Percentiles rank a stretch among this genome's conserved stretches.
Conservation (phyloP, 2,888 invertebrate genomes). For the Idaea straminata region DNA sequence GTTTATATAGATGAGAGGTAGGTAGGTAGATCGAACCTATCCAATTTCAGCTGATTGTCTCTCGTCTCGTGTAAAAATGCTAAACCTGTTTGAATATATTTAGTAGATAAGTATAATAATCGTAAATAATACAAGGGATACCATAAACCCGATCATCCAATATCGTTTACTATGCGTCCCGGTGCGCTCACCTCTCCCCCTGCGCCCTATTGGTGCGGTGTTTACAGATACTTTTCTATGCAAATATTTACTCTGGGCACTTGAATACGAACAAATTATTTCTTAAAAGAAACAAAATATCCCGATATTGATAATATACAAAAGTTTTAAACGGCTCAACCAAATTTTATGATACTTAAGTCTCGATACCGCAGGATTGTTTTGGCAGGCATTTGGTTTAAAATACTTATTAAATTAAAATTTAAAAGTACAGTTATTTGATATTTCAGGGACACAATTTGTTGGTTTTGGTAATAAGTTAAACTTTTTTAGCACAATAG, state of each 20-base stretch:
- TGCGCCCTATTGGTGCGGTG: background rate
- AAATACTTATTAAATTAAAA: too few species aligned
- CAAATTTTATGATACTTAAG: too few species aligned
- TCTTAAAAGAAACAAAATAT: too few species aligned
- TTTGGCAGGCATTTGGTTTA: too few species aligned
- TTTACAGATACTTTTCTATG: background rate
- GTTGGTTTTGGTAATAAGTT: too few species aligned
- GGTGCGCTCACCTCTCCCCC: background rate
- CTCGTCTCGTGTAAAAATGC: background rate
- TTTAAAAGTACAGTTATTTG: too few species aligned
- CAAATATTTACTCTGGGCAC: background rate
- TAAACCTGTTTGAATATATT: background rate
- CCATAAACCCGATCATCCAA: slow-evolving; percentile 29
- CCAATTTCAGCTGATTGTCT: background rate
- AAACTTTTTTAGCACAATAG: too few species aligned
- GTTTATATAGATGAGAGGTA: too few species aligned
- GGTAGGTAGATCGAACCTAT: background rate
- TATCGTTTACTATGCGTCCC: slow-evolving; percentile 13
- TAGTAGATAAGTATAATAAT: slow-evolving; percentile 13
- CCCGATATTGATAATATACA: too few species aligned
- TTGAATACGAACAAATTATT: background rate
- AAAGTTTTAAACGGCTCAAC: too few species aligned
- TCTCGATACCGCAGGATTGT: too few species aligned
- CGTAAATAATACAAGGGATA: slow-evolving; percentile 26
- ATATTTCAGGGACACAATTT: too few species aligned